Percentiles rank a stretch among this genome's conserved stretches.
Conservation (phyloP, 2,797 vertebrate genomes). For the Spondyliosoma cantharus region DNA sequence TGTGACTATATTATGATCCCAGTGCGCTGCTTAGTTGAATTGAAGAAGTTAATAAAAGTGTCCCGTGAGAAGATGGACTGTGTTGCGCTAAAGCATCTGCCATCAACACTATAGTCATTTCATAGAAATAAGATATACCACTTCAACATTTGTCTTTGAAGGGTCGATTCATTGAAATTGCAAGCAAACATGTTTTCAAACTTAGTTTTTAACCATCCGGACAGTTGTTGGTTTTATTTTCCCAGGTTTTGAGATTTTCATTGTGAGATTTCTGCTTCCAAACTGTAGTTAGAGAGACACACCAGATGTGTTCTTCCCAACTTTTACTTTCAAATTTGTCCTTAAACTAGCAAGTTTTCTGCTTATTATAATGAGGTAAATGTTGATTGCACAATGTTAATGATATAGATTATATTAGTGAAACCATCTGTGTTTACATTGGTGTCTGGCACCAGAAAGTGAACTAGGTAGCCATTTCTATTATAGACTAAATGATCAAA, state of each 20-base stretch:
- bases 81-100: constrained; percentile 7
- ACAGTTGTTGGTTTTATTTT: neutral
- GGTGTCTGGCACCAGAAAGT: too few relatives aligned
- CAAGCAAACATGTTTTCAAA: neutral
- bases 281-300: neutral
- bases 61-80: constrained; percentile 28
- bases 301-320: neutral
- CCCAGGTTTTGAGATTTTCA: neutral
- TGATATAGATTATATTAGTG: too few relatives aligned
- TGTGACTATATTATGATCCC: constrained; percentile 29
- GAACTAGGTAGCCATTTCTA: too few relatives aligned
- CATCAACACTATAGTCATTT: constrained; percentile 4
- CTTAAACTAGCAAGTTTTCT: neutral
- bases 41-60: constrained; percentile 51
- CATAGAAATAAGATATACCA: neutral
- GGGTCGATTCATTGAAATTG: neutral
- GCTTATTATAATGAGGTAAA: neutral
- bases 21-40: constrained; percentile 34
- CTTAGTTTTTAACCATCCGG: neutral
- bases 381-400: too few relatives aligned
- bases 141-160: constrained; percentile 9
- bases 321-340: neutral
- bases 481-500: too few relatives aligned
- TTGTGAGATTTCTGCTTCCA: neutral
- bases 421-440: too few relatives aligned